Evolutionary conservation across 2,113 vertebrate genomes (phyloP).

Genomic region (Neotoma lepida): DNA sequence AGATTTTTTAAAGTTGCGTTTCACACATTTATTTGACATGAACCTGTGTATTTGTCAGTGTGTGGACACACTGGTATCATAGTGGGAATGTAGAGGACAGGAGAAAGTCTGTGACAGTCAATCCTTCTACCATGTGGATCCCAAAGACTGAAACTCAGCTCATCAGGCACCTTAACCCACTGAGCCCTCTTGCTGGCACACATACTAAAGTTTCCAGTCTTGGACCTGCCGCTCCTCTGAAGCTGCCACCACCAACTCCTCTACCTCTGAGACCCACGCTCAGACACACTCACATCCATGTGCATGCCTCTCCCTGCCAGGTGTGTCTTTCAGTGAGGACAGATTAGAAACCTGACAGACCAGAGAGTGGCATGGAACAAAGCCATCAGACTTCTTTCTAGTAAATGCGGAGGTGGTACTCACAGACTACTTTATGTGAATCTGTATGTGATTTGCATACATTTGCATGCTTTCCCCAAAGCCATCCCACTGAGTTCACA

Average conservation of each 20-base stretch:
- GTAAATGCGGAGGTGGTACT: conserved; percentile 35
- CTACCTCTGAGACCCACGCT: fast-evolving
- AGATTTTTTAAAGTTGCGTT: background rate
- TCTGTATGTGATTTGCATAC: conserved; percentile 61
- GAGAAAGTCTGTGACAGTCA: background rate
- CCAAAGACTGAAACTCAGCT: background rate
- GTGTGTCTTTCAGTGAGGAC: conserved; percentile 10
- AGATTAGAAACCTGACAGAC: background rate
- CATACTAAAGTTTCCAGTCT: background rate
- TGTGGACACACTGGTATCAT: background rate
- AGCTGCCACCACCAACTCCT: background rate
- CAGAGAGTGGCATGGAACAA: background rate
- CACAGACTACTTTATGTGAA: conserved; percentile 26
- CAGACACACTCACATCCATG: background rate
- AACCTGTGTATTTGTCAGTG: background rate
- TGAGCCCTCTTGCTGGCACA: background rate
- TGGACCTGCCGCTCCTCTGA: background rate
- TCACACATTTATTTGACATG: background rate
- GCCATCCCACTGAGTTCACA: background rate
- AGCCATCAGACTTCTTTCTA: conserved; percentile 54
- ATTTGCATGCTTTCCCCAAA: conserved; percentile 64
- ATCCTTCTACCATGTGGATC: background rate
- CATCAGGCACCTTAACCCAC: background rate
- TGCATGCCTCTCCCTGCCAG: background rate
- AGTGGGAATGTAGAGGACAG: background rate